Base-by-base conservation (phyloP, 2,113 vertebrate genomes). In the Addax nasomaculatus region DNA sequence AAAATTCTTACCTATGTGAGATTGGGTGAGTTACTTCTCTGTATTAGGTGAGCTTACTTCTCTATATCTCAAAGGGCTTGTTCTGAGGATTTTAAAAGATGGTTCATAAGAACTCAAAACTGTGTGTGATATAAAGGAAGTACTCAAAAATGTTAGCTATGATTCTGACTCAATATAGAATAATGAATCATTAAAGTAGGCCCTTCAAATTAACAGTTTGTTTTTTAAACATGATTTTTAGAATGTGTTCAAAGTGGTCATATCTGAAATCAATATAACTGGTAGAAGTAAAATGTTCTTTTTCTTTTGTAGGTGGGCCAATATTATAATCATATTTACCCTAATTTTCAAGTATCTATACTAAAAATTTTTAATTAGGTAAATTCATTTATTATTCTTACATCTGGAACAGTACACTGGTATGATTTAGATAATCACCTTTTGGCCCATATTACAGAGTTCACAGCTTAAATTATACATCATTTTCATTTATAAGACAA, bases 201-300 rank as follows among this genome's bases (percentile, higher is more conserved):
- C 53, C 47, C 10, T 86, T 25, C n/a, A 96, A 80, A 93, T 79
- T 45, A 85, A 93, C 14, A 95, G 60, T 85, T 47, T 70, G 73
- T 19, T 60, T 80, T 97, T 79, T 27, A 95, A 95, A 92, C 19
- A 89, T 76, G 47, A 85, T 80, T 92, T 95, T 94, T 53, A 67
- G 78, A 78, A 92, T 70, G 30, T 62, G 21, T 89, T 80, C 21
- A 45, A 80, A 39, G 43, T 86, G 29, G 85, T 86, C 80, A 73
- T 78, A 60, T 92, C 51, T 43, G 33, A 85, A 73, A 89, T 55
- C 36, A 89, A 57, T 13, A 70, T 33, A 92, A 93, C 60, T 86
- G 16, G n/a, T 30, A 92, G 25, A 92, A 95, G 55, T 85, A 76
- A 96, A 73, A 70, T 89, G 60, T 93, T 85, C 33, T 73, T 95